Evolutionary conservation across 2,113 vertebrate species (phyloP).

Genomic region (Burhinus bistriatus): DNA sequence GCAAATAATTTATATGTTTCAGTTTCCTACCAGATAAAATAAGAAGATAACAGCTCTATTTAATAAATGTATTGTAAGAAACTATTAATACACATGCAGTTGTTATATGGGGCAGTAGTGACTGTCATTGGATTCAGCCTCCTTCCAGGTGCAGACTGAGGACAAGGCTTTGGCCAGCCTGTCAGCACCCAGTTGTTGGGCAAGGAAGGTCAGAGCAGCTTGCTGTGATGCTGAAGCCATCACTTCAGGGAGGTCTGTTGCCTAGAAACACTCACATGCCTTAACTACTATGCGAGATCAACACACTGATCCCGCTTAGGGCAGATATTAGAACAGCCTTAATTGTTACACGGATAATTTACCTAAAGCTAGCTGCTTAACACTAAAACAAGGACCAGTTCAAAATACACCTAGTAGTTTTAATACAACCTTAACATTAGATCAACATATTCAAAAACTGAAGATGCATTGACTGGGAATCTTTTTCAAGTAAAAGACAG

Average conservation of each 20-base stretch:
- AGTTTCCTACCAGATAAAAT: not conserved
- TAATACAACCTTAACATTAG: not conserved
- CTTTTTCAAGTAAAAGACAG: not conserved
- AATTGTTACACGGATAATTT: not conserved
- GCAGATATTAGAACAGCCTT: not conserved
- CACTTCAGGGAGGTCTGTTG: not conserved
- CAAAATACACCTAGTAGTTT: not conserved
- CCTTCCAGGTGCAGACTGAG: rapidly evolving
- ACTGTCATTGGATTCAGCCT: not conserved
- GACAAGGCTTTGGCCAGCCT: not conserved
- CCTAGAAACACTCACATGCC: not conserved
- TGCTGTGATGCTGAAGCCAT: not conserved
- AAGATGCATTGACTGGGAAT: not conserved
- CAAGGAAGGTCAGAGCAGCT: not conserved
- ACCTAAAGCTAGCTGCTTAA: not conserved
- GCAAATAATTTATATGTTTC: not conserved
- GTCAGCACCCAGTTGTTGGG: not conserved
- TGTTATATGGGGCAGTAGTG: not conserved
- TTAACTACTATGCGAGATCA: not conserved
- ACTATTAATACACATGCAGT: not conserved
- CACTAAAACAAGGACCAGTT: not conserved
- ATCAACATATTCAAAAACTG: not conserved
- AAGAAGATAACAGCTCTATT: not conserved
- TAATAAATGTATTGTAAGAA: not conserved
- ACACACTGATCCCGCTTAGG: not conserved